Evolutionary conservation across 2,888 invertebrate genomes (phyloP).

Genomic region (Andrena fulva): DNA sequence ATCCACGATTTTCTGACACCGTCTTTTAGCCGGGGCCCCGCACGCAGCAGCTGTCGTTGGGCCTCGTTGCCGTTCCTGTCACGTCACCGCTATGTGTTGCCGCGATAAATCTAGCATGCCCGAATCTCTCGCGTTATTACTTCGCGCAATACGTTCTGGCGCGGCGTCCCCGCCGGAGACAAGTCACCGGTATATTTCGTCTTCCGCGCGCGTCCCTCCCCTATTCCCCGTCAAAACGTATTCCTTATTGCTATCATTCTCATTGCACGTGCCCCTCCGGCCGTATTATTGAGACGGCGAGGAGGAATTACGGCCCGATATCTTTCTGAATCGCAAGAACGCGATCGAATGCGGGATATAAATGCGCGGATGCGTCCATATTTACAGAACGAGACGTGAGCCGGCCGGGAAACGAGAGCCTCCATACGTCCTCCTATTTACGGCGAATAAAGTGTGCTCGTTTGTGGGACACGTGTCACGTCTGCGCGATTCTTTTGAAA

Average conservation of each 20-base stretch:
- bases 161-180: slow-evolving; percentile 39
- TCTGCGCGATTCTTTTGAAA: neutral
- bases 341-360: slow-evolving; percentile 25
- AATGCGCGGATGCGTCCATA: slow-evolving; percentile 35
- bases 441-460: neutral
- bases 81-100: slow-evolving; percentile 75
- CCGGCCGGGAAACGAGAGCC: neutral
- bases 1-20: neutral
- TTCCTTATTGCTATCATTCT: slow-evolving; percentile 46
- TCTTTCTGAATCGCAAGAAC: slow-evolving; percentile 30
- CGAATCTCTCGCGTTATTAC: slow-evolving; percentile 76
- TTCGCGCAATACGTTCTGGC: slow-evolving; percentile 57
- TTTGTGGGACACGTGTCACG: slow-evolving; percentile 1
- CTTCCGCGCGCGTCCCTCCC: neutral
- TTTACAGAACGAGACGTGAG: slow-evolving; percentile 42
- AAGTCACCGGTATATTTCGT: slow-evolving; percentile 57
- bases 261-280: slow-evolving; percentile 38
- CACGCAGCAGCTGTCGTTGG: slow-evolving; percentile 73
- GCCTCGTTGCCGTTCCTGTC: slow-evolving; percentile 76
- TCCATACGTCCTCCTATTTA: neutral
- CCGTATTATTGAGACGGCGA: slow-evolving; percentile 9
- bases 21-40: slow-evolving; percentile 40
- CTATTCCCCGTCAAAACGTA: slow-evolving; percentile 22
- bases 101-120: slow-evolving; percentile 76
- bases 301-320: slow-evolving; percentile 35